Base-by-base conservation (phyloP, 1,140 invertebrate species). In the Sitophilus oryzae region DNA sequence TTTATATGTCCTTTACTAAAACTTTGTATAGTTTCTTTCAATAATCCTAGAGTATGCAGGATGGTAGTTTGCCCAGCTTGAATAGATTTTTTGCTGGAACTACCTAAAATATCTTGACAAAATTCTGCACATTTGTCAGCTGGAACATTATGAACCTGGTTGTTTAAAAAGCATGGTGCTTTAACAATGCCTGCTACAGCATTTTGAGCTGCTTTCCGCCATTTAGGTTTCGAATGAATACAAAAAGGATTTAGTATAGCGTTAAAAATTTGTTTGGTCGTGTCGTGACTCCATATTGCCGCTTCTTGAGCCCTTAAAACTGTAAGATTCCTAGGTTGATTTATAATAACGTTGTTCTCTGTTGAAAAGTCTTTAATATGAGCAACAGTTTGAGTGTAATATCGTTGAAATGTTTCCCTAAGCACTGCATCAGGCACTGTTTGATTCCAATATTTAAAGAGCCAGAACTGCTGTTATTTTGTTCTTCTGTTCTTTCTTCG, bases 361-460 rank as follows among this genome's bases (percentile, higher is more conserved):
- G 79, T 77, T 3, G 79, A 71, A 73, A 87, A 84, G 49, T 83
- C 10, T 79, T 76, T 11, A 95, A 69, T n/a, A 90, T 74, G 44
- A 83, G 73, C 6, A 87, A 70, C 45, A 96, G 79, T 34, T 81
- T 78, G 64, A 82, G 76, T 1, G 84, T 80, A 0, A 85, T 79
- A 61, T 89, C 77, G 3, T 81, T 80, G 71, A 94, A 96, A 61
- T 86, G 83, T 19, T 80, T 76, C 48, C 82, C 81, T 11, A 96
- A 67, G 0, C 95, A 87, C n/a, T 77, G 73, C 61, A 78, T 75
- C 0, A 91, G 84, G 2, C 96, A 86, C 34, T 85, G 84, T 73
- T 91, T 93, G 11, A 96, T 84, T 9, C 89, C 83, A 82, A 96
- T 89, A 18, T 83, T 83, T 1, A 97, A 67, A 2, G 96, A 71